Evolutionary conservation across 2,888 invertebrate species (phyloP).

Genomic region (Suillia variegata): DNA sequence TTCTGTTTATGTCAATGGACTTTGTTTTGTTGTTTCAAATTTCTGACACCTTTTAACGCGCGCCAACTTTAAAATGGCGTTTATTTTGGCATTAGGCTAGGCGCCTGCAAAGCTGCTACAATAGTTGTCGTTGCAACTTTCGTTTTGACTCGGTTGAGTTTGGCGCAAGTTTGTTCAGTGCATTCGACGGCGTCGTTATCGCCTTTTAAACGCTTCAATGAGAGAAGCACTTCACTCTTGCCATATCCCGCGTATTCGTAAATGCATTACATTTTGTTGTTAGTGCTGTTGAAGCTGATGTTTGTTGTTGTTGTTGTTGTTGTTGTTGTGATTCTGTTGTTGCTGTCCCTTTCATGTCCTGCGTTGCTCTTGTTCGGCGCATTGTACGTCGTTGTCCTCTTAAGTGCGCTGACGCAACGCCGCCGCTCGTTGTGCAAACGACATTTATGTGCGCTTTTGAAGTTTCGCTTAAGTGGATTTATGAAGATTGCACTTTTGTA

Average conservation of each 20-base stretch:
- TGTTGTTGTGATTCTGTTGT: constrained; percentile 12
- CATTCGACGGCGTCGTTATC: constrained; percentile 32
- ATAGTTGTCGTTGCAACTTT: constrained; percentile 22
- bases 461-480: constrained; percentile 39
- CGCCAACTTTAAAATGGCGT: constrained; percentile 28
- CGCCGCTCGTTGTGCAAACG: constrained; percentile 35
- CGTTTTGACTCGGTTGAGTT: constrained; percentile 22
- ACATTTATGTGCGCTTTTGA: constrained; percentile 37
- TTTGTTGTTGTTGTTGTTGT: constrained; percentile 11
- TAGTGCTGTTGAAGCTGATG: constrained; percentile 11
- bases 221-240: too few species aligned
- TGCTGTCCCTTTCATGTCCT: constrained; percentile 15
- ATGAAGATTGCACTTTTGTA: constrained; percentile 39
- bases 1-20: constrained; percentile 5
- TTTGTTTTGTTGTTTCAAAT: not conserved
- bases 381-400: too few species aligned
- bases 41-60: not conserved
- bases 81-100: constrained; percentile 29
- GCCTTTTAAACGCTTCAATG: constrained; percentile 35
- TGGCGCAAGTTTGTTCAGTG: constrained; percentile 15
- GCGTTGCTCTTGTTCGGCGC: not conserved
- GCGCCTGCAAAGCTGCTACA: constrained; percentile 27
- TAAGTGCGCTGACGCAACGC: constrained; percentile 3
- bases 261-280: constrained; percentile 7
- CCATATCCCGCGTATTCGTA: not conserved